phyloP scores from a whole-genome alignment of 2,888 invertebrate genomes.

The Acleris literana region DNA sequence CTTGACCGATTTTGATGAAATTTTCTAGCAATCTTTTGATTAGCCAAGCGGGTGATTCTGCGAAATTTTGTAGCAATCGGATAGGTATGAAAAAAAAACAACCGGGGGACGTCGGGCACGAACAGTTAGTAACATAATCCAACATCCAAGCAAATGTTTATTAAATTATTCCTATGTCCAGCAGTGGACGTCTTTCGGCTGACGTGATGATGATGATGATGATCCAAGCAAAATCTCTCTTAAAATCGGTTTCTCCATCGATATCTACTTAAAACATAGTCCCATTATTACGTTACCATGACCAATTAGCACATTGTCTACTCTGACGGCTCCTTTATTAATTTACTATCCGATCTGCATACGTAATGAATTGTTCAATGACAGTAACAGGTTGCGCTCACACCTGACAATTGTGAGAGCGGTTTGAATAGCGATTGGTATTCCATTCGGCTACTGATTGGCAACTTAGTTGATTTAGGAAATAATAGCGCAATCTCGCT shows the following conservation, averaged over 20 bases:
- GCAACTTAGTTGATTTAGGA: slow-evolving; percentile 16
- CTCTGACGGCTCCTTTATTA: slow-evolving; percentile 6
- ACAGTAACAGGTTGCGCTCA: slow-evolving; percentile 22
- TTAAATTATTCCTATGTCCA: too few relatives aligned
- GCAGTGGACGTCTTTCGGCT: too few relatives aligned
- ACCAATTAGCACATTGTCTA: slow-evolving; percentile 12
- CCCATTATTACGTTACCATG: neutral
- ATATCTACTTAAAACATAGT: neutral
- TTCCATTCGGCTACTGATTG: slow-evolving; percentile 23
- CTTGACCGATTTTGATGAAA: too few relatives aligned
- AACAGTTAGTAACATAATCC: too few relatives aligned
- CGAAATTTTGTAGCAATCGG: too few relatives aligned
- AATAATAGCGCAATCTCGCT: slow-evolving; percentile 4
- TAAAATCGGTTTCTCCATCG: neutral
- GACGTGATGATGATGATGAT: too few relatives aligned
- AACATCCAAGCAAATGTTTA: too few relatives aligned
- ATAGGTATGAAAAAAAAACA: too few relatives aligned
- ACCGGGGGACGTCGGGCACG: too few relatives aligned
- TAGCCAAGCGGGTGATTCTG: too few relatives aligned
- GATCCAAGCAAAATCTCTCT: slow-evolving; percentile 1
- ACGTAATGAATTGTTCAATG: slow-evolving; percentile 17
- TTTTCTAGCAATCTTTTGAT: too few relatives aligned
- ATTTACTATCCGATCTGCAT: slow-evolving; percentile 18
- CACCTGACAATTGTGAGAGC: slow-evolving; percentile 22
- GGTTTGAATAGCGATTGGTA: slow-evolving; percentile 33